These are phyloP conservation scores for Plecturocebus donacophilus DNA, from an alignment of 2,113 vertebrate species.

Conservation along the genomic window DNA sequence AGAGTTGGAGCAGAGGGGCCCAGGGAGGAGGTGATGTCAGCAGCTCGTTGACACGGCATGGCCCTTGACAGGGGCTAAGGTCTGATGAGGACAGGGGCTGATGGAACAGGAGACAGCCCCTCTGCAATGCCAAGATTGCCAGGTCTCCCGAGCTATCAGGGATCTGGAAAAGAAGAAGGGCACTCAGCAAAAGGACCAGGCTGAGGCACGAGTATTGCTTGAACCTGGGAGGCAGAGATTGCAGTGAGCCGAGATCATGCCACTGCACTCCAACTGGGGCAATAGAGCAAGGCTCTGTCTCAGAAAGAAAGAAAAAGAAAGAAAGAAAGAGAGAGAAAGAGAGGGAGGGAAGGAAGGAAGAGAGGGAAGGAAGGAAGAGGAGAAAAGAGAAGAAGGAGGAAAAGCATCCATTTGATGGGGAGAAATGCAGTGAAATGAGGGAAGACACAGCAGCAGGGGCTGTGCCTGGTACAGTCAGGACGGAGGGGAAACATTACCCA, in stretches of 20 bases:
- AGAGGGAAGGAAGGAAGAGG: no score
- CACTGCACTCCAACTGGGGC: no score
- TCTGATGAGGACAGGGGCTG: neutral
- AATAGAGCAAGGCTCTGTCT: no score
- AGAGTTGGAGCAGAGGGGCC: neutral
- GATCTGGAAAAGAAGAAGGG: neutral
- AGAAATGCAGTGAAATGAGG: neutral
- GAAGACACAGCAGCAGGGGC: neutral
- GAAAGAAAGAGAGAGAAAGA: no score
- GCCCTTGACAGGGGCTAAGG: neutral
- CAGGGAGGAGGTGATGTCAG: neutral
- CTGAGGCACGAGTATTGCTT: no score
- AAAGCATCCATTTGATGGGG: neutral
- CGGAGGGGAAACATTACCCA: no score
- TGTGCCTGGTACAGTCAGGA: no score
- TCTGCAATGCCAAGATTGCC: no score
- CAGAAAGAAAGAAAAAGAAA: no score
- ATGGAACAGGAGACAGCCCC: neutral
- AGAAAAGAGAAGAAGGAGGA: neutral
- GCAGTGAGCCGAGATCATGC: no score
- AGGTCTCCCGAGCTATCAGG: neutral
- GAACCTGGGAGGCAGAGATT: no score
- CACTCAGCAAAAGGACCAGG: no score
- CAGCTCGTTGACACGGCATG: neutral
- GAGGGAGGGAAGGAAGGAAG: accelerated